Percentiles rank a stretch among this genome's conserved stretches.
Conservation (phyloP, 2,888 invertebrate genomes). For the Galerucella calmariensis region DNA sequence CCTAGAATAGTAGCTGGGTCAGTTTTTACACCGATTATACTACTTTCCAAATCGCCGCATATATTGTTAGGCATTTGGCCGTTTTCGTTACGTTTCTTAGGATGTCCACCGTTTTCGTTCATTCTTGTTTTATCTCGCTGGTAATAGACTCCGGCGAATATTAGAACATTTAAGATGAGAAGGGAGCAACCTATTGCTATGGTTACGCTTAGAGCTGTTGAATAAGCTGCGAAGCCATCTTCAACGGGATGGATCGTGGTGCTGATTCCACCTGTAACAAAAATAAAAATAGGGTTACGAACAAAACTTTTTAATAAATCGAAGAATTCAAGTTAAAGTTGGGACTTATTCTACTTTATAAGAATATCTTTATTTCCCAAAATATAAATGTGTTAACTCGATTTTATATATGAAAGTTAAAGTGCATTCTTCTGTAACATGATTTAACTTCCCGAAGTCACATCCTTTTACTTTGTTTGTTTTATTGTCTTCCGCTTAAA, state of each 20-base stretch:
- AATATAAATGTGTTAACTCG: conserved; percentile 1
- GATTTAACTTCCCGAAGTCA: background rate
- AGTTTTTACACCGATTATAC: conserved; percentile 65
- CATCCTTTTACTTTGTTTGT: background rate
- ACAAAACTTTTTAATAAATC: too few species aligned
- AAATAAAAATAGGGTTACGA: background rate
- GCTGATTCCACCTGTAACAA: conserved; percentile 56
- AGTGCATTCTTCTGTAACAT: conserved; percentile 16
- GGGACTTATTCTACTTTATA: too few species aligned
- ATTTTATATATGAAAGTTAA: conserved; percentile 2
- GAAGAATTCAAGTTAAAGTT: too few species aligned
- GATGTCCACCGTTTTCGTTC: conserved; percentile 69
- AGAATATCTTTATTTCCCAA: background rate
- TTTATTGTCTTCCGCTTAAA: background rate
- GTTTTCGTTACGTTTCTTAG: conserved; percentile 82
- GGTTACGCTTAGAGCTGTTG: conserved; percentile 90
- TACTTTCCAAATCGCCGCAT: conserved; percentile 83
- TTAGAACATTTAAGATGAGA: conserved; percentile 89
- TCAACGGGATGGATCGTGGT: conserved; percentile 74
- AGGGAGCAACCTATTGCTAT: conserved; percentile 95
- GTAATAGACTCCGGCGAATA: conserved; percentile 95
- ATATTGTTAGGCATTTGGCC: conserved; percentile 91
- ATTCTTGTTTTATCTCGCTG: conserved; percentile 87
- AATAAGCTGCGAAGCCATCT: conserved; percentile 90
- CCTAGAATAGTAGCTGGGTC: conserved; percentile 79